Conservation (phyloP, 2,797 vertebrate species). For the Hirundo rustica region DNA sequence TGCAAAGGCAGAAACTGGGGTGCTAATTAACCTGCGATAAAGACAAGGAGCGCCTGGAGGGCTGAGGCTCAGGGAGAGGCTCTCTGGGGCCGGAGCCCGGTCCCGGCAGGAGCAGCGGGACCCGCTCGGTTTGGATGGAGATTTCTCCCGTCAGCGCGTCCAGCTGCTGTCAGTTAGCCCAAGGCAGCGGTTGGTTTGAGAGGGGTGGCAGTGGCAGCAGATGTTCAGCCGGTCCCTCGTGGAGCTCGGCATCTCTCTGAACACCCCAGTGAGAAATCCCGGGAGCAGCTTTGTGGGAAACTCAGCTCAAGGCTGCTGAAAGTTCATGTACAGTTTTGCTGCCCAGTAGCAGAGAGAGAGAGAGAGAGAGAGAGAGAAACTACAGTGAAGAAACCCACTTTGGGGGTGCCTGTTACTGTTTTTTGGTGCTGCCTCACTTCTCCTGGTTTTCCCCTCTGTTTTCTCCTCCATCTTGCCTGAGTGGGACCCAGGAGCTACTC, state of each 20-base stretch:
- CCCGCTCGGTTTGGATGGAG: not conserved
- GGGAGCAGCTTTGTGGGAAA: not conserved
- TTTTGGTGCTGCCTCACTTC: not conserved
- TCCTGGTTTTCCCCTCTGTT: not conserved
- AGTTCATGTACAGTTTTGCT: not conserved
- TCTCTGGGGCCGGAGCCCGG: fast-evolving
- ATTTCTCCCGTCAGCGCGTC: not conserved
- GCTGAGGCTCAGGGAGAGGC: not conserved
- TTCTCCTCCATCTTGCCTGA: fast-evolving
- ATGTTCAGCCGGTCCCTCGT: fast-evolving
- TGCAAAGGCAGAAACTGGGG: slow-evolving; percentile 32
- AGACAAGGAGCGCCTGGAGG: slow-evolving; percentile 5
- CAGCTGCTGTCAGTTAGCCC: not conserved
- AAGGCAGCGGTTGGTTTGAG: not conserved
- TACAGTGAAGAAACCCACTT: not conserved
- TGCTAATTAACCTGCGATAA: not conserved
- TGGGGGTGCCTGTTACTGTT: not conserved
- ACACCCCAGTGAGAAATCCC: fast-evolving
- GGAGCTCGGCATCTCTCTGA: not conserved
- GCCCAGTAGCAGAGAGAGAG: not conserved
- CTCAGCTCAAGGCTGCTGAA: not conserved
- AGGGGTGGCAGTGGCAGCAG: not conserved
- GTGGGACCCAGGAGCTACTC: not conserved
- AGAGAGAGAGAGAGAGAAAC: not conserved
- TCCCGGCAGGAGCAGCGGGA: not conserved